Conservation (phyloP, 2,113 vertebrate genomes). For the Pteronura brasiliensis region DNA sequence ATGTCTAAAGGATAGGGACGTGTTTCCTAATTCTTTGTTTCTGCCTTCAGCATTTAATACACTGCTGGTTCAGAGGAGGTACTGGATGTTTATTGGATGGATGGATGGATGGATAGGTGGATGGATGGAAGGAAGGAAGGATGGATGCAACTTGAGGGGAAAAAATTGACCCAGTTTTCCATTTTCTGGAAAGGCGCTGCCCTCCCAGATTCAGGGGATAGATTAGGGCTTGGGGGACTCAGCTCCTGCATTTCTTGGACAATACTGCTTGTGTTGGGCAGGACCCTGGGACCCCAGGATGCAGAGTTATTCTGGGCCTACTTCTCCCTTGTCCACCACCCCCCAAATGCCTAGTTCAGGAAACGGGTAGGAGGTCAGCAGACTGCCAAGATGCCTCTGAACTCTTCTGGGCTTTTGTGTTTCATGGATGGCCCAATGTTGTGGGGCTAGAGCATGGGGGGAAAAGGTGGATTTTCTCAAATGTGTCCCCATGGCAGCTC, state of each 20-base stretch:
- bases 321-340: background rate
- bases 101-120: background rate
- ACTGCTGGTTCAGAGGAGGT: background rate
- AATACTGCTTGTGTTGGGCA: background rate
- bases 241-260: background rate
- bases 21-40: background rate
- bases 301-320: background rate
- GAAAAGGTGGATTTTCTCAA: background rate
- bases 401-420: background rate
- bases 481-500: background rate
- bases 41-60: background rate
- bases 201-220: background rate
- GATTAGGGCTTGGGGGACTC: background rate
- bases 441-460: background rate
- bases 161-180: background rate
- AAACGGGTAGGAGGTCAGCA: background rate
- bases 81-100: background rate
- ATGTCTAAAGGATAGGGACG: background rate
- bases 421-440: background rate
- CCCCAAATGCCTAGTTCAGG: background rate
- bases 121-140: background rate
- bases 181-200: background rate
- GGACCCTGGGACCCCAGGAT: background rate
- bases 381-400: background rate
- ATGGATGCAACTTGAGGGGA: background rate